Base-by-base conservation (phyloP, 2,888 invertebrate genomes). In the Oxytorus armatus region DNA sequence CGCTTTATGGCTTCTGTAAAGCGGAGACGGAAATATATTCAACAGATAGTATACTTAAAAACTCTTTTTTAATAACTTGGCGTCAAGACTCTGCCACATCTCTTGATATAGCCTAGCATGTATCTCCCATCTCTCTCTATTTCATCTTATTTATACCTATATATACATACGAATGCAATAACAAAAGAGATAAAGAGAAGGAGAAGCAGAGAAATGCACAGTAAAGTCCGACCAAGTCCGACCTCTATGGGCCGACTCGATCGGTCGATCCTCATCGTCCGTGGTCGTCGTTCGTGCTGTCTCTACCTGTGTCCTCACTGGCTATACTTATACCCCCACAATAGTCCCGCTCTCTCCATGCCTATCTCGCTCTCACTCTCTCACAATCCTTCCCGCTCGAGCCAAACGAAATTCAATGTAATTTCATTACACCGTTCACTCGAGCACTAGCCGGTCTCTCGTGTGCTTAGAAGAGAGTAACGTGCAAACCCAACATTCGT, bases 381-480 rank as follows among this genome's bases (percentile, higher is more conserved):
- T 51, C 47, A 8, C 21, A 36, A 5, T 18, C 21, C 14, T 21
- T 72, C 70, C 65, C 66, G 57, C 82, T 81, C 78, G 76, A 76
- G 47, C 73, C 57, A 44, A 81, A 77, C 75, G 42, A 82, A 80
- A 82, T 82, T 66, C 82, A 77, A 79, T 77, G 79, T 76, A 61
- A 75, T 79, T 77, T 75, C 23, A 55, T 75, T 75, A 44, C 61
- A 47, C 79, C 82, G 81, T 79, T 82, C 82, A 82, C 82, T 82
- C 82, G 81, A 61, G 63, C 61, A 70, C 81, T 36, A 68, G 76
- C 81, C 77, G 75, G 80, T 53, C 59, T 81, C 81, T 77, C 81
- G 79, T 59, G 79, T 61, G 61, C 39, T 68, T 66, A 33, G 18
- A 36, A 63, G 53, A 63, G 42, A 44, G 36, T 23, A 33, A 75